Percentiles rank a stretch among this genome's conserved stretches.
These are phyloP conservation scores for Troides oblongomaculatus DNA, from an alignment of 2,888 invertebrate species.

Conservation along the genomic window DNA sequence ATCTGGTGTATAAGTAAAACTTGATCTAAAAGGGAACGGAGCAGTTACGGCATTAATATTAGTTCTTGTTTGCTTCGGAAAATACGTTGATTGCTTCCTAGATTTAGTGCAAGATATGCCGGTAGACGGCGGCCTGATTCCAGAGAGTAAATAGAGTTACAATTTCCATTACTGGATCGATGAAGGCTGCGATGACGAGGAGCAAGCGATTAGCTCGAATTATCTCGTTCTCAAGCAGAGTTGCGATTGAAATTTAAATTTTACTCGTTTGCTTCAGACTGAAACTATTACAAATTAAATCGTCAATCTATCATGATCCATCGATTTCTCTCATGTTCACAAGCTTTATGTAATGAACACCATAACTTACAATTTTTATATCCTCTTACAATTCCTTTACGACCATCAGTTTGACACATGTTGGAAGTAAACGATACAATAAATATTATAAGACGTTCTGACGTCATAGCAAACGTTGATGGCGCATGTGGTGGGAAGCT, in stretches of 20 bases:
- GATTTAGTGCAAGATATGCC: conserved; percentile 44
- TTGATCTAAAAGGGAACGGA: conserved; percentile 6
- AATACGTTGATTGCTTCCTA: conserved; percentile 51
- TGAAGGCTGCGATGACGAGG: conserved; percentile 44
- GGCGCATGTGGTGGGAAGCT: conserved; percentile 34
- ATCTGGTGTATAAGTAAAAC: conserved; percentile 15
- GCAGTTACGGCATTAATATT: conserved; percentile 34
- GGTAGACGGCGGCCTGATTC: conserved; percentile 43
- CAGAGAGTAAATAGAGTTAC: conserved; percentile 50
- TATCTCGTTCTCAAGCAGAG: conserved; percentile 53
- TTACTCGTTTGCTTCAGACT: conserved; percentile 38
- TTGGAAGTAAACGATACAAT: conserved; percentile 22
- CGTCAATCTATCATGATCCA: conserved; percentile 13
- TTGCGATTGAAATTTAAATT: conserved; percentile 44
- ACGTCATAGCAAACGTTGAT: conserved; percentile 33
- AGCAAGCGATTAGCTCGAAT: conserved; percentile 63
- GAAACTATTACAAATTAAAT: conserved; percentile 47
- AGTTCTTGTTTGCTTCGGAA: conserved; percentile 44
- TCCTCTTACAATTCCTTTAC: not conserved
- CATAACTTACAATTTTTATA: not conserved
- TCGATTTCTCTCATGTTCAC: not conserved
- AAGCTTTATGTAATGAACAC: not conserved
- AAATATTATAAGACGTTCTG: conserved; percentile 31
- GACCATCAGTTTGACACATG: conserved; percentile 18
- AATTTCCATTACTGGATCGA: conserved; percentile 39